A percentile compares a stretch with the other conserved stretches of the same genome.
Conservation (phyloP, 2,888 invertebrate species). For the Arge pagana region DNA sequence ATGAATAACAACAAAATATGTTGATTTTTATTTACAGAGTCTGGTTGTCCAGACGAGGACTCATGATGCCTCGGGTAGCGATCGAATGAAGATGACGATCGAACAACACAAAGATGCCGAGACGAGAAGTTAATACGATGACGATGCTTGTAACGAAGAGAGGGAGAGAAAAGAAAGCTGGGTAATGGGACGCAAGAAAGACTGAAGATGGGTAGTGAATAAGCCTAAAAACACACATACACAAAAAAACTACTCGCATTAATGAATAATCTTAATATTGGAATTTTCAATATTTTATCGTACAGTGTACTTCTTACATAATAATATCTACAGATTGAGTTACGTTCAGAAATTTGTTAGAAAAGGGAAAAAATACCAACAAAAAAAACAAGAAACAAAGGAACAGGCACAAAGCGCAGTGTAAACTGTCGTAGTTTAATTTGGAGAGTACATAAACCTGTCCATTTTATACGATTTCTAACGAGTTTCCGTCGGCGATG, state of each 20-base stretch:
- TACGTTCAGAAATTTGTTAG: constrained; percentile 27
- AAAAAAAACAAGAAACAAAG: constrained; percentile 20
- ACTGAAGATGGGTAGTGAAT: constrained; percentile 45
- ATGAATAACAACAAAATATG: no score
- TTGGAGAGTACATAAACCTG: no score
- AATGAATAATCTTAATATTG: constrained; percentile 34
- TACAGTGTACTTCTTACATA: constrained; percentile 40
- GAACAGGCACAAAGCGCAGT: no score
- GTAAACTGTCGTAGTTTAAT: no score
- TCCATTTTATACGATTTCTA: constrained; percentile 57
- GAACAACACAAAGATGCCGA: constrained; percentile 17
- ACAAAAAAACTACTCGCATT: constrained; percentile 27
- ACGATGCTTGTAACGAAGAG: neutral
- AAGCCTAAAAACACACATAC: constrained; percentile 41
- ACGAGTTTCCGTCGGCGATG: constrained; percentile 52
- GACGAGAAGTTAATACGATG: constrained; percentile 8
- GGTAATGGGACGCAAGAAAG: constrained; percentile 42
- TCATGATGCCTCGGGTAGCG: constrained; percentile 49
- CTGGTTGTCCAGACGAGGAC: constrained; percentile 68
- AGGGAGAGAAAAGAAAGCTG: constrained; percentile 21
- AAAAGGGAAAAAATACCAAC: constrained; percentile 22
- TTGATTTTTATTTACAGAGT: constrained; percentile 61
- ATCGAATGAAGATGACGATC: constrained; percentile 45
- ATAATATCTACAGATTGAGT: constrained; percentile 21
- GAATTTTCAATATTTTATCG: constrained; percentile 32